phyloP scores from a whole-genome alignment of 2,888 invertebrate species.

The Hypercompe scribonia region DNA sequence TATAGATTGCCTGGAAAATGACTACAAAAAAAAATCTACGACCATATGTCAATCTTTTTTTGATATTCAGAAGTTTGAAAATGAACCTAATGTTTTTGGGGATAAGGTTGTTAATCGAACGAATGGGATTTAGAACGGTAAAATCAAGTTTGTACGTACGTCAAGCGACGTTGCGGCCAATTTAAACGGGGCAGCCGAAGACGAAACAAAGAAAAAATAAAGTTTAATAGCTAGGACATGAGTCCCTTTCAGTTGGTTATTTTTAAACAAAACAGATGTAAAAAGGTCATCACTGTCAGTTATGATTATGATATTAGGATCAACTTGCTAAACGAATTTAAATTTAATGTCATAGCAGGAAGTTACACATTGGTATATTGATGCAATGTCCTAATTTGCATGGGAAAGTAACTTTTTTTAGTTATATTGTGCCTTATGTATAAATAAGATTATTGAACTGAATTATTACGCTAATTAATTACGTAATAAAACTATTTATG shows the following conservation, averaged over 20 bases:
- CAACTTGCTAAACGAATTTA: constrained; percentile 33
- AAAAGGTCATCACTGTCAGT: constrained; percentile 44
- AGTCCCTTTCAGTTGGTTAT: constrained; percentile 59
- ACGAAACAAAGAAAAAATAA: constrained; percentile 63
- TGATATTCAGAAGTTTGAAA: constrained; percentile 33
- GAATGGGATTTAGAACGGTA: constrained; percentile 12
- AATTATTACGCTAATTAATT: constrained; percentile 7
- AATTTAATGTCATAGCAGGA: constrained; percentile 22
- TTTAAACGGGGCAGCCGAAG: constrained; percentile 69
- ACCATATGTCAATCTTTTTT: constrained; percentile 77
- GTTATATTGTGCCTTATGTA: constrained; percentile 8
- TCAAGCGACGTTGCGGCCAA: constrained; percentile 72
- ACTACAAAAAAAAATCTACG: constrained; percentile 65
- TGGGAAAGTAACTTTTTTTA: constrained; percentile 34
- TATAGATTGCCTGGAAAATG: constrained; percentile 67
- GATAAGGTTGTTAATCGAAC: constrained; percentile 47
- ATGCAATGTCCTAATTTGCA: constrained; percentile 32
- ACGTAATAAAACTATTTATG: not conserved
- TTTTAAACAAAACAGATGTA: constrained; percentile 67
- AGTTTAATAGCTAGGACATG: constrained; percentile 67
- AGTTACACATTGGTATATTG: constrained; percentile 27
- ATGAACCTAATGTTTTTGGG: constrained; percentile 17
- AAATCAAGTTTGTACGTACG: constrained; percentile 43
- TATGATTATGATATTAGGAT: constrained; percentile 40
- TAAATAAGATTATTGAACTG: constrained; percentile 15